A percentile compares a stretch with the other conserved stretches of the same genome.
phyloP scores from a whole-genome alignment of 2,113 vertebrate species.

The Chrysemys picta region DNA sequence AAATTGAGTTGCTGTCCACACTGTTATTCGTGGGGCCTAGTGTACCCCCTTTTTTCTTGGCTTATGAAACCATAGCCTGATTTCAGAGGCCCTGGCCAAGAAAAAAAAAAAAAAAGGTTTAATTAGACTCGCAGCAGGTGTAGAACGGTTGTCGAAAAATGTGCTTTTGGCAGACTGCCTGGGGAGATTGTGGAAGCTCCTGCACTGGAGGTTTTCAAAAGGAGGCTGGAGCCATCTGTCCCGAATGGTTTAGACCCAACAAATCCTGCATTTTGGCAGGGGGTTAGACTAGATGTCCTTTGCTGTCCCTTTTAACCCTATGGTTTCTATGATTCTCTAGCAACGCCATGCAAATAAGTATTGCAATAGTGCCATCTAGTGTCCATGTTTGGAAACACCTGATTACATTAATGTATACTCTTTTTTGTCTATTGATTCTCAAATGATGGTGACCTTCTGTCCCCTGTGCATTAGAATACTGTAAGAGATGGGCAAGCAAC shows the following conservation, averaged over 20 bases:
- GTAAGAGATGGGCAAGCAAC: neutral
- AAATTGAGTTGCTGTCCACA: neutral
- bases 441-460: neutral
- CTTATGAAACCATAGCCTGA: neutral
- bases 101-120: neutral
- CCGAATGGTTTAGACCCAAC: neutral
- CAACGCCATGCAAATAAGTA: neutral
- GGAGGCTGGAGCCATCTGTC: neutral
- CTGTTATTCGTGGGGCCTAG: neutral
- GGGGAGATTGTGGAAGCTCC: neutral
- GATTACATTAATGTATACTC: neutral
- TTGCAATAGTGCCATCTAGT: neutral
- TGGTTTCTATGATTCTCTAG: neutral
- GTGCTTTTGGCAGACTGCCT: neutral
- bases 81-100: neutral
- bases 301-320: neutral
- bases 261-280: neutral
- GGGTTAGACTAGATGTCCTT: neutral
- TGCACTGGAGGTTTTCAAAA: too few relatives aligned
- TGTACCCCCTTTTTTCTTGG: neutral
- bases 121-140: neutral
- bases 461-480: neutral
- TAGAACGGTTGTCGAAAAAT: neutral
- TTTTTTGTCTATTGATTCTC: neutral
- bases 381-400: neutral